Base-by-base conservation (phyloP, 1,140 invertebrate species). In the Cydia amplana region DNA sequence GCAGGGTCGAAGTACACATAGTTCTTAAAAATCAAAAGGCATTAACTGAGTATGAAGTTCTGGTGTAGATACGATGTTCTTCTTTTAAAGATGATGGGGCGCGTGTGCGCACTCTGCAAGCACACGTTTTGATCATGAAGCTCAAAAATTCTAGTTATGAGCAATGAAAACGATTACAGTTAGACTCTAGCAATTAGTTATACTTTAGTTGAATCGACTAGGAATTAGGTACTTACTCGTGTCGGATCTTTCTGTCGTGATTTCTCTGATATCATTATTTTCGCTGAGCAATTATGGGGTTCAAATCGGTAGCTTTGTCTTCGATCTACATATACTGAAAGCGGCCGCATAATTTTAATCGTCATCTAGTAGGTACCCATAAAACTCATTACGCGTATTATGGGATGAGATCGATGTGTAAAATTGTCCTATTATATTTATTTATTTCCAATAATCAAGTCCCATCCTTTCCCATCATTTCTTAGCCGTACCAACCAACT, bases 1-100 rank as follows among this genome's bases (percentile, higher is more conserved):
- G 80, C 60, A 63, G 73, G 82, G 82, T 84, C 80, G 18, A n/a
- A 28, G 64, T 4, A 60, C 20, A 60, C 55, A 23, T 20, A 23
- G 55, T 2, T 60, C 6, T n/a, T 60, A 9, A 2, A 23, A 23
- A 60, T 10, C 55, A 60, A 60, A 60, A 60, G 20, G 55, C 20
- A 12, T 23, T 60, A 23, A 23, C 18, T 23, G 6, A 9, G 6
- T 60, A 23, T 23, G 9, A 0, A 23, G 18, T 60, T 60, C 55
- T 60, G 10, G 4, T 60, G 9, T 60, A 23, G 18, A 23, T 23
- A 60, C 9, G 20, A 2, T 12, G 55, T 60, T 60, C 20, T 60
- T 60, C 55, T 60, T 60, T 60, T 60, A 10, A 60, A 60, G 1
- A 1, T 23, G 0, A 2, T 60, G 55, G 1, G 55, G 12, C 55